Evolutionary conservation across 2,113 vertebrate species (phyloP).

Genomic region (Ovis canadensis): DNA sequence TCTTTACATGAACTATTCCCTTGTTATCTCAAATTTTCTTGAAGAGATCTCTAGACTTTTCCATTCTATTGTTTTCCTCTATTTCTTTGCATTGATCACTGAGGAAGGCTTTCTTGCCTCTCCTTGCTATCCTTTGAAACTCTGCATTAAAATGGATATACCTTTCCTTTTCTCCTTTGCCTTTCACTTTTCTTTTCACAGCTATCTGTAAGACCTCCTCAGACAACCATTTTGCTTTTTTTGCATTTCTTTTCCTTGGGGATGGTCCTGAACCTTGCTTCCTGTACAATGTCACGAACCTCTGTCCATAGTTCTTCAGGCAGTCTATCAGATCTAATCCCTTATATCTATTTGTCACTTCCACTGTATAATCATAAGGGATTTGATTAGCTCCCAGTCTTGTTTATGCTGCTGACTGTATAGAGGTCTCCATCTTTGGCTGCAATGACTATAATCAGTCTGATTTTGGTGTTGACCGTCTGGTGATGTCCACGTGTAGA

Average conservation of each 20-base stretch:
- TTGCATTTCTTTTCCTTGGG: not conserved
- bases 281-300: not conserved
- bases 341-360: not conserved
- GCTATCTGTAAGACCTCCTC: not conserved
- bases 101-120: not conserved
- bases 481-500: not conserved
- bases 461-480: not conserved
- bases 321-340: not conserved
- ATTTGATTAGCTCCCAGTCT: not conserved
- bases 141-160: not conserved
- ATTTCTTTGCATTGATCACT: not conserved
- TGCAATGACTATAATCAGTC: not conserved
- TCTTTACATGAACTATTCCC: not conserved
- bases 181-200: not conserved
- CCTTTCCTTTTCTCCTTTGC: not conserved
- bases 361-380: not conserved
- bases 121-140: not conserved
- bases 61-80: not conserved
- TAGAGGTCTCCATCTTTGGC: not conserved
- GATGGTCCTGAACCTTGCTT: not conserved
- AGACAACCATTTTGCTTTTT: not conserved
- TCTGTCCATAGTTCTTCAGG: not conserved
- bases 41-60: not conserved
- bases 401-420: not conserved
- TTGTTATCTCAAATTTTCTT: not conserved